phyloP scores from a whole-genome alignment of 2,797 vertebrate genomes.

The Alouatta caraya region DNA sequence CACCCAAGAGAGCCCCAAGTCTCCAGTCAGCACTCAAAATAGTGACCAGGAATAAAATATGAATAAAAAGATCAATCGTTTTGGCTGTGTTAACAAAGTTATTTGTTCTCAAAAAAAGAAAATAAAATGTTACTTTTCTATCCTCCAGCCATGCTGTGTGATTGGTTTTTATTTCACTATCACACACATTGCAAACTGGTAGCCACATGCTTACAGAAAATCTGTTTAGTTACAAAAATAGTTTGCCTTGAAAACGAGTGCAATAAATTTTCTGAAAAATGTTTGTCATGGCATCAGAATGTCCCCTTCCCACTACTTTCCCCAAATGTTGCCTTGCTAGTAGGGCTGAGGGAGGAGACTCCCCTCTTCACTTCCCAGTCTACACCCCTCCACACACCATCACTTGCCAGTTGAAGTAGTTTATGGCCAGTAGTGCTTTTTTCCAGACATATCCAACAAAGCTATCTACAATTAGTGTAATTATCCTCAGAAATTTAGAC shows the following conservation, averaged over 20 bases:
- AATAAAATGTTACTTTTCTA: neutral
- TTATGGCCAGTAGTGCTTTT: neutral
- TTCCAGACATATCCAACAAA: neutral
- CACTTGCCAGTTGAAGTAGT: neutral
- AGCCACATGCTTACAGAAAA: neutral
- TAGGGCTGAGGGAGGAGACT: neutral
- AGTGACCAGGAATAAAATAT: neutral
- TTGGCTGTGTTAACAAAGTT: neutral
- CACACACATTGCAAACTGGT: neutral
- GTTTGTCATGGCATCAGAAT: neutral
- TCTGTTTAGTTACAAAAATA: neutral
- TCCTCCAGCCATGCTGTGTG: neutral
- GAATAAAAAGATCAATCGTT: neutral
- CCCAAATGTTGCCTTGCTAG: neutral
- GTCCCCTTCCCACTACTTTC: neutral
- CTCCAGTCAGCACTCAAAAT: neutral
- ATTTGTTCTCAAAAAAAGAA: neutral
- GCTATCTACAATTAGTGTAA: neutral
- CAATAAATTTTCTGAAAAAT: neutral
- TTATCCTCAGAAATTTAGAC: neutral
- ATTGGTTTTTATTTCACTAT: neutral
- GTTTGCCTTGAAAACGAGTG: neutral
- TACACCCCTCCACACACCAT: too few species aligned
- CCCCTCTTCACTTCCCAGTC: neutral
- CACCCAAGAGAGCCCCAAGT: neutral